Percentiles rank a stretch among this genome's conserved stretches.
These are phyloP conservation scores for Drosophila willistoni DNA, from an alignment of 1,140 invertebrate genomes.

Conservation along the genomic window DNA sequence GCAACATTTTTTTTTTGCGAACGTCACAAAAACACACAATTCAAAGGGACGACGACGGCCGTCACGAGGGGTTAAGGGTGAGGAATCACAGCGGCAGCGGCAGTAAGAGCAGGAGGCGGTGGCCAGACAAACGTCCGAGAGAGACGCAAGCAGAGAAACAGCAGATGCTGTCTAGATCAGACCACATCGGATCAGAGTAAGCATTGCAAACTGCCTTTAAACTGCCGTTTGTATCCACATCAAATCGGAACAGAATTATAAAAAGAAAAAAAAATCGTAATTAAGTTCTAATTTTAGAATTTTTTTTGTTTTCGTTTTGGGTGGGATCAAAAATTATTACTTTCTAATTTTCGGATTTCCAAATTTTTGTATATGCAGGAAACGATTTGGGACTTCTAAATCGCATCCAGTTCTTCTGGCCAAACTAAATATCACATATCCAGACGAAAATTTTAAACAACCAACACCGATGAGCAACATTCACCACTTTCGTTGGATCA, in stretches of 20 bases:
- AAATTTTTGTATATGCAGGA: background rate
- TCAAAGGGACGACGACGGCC: background rate
- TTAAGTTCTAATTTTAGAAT: too few relatives aligned
- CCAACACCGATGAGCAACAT: conserved; percentile 10
- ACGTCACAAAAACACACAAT: conserved; percentile 13
- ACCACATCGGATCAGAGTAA: conserved; percentile 7
- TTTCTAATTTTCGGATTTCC: background rate
- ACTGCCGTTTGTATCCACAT: background rate
- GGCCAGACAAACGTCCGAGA: background rate
- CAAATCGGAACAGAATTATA: background rate
- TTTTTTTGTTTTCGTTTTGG: too few relatives aligned
- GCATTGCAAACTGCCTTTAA: background rate
- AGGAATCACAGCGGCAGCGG: conserved; percentile 4
- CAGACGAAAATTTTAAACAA: background rate
- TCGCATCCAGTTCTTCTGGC: background rate
- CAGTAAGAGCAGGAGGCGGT: background rate
- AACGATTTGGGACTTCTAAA: background rate
- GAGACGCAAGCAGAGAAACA: conserved; percentile 8
- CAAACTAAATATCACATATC: too few relatives aligned
- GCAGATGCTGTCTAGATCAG: conserved; percentile 13
- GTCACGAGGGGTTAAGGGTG: conserved; percentile 6
- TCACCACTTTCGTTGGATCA: conserved; percentile 4
- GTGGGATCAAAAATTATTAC: background rate
- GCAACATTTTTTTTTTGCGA: conserved; percentile 12
- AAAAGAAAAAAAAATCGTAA: background rate